phyloP scores from a whole-genome alignment of 1,140 invertebrate genomes.

The Ooceraea biroi region DNA sequence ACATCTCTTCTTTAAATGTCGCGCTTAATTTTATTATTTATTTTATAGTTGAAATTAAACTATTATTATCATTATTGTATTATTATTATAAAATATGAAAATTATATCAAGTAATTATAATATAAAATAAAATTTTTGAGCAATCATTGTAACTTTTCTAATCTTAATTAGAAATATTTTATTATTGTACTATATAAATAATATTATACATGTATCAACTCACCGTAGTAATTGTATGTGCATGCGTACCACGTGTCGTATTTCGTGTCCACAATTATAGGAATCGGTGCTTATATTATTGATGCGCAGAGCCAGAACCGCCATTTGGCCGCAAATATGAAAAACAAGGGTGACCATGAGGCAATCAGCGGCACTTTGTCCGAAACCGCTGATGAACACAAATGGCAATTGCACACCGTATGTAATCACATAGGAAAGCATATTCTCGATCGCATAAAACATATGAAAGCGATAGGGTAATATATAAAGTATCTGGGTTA shows the following conservation, averaged over 20 bases:
- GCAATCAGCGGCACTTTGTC: conserved; percentile 74
- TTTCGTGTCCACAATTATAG: conserved; percentile 53
- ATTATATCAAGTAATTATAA: too few species aligned
- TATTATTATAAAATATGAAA: too few species aligned
- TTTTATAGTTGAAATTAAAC: too few species aligned
- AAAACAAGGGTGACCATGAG: conserved; percentile 79
- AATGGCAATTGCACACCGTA: conserved; percentile 76
- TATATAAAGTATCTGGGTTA: conserved; percentile 64
- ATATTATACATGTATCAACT: conserved; percentile 2
- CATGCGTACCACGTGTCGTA: conserved; percentile 69
- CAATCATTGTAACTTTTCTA: too few species aligned
- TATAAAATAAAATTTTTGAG: too few species aligned
- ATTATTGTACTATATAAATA: too few species aligned
- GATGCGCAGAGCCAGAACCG: conserved; percentile 77
- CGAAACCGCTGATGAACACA: conserved; percentile 73
- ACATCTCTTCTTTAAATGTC: too few species aligned
- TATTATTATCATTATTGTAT: too few species aligned
- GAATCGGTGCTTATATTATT: conserved; percentile 65
- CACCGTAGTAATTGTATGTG: conserved; percentile 79
- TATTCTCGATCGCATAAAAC: conserved; percentile 73
- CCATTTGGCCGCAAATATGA: conserved; percentile 80
- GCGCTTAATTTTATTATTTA: too few species aligned
- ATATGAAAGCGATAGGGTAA: conserved; percentile 77
- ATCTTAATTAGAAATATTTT: too few species aligned
- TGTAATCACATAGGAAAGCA: conserved; percentile 69